phyloP scores from a whole-genome alignment of 2,888 invertebrate species.

The Aspidiotus destructor region DNA sequence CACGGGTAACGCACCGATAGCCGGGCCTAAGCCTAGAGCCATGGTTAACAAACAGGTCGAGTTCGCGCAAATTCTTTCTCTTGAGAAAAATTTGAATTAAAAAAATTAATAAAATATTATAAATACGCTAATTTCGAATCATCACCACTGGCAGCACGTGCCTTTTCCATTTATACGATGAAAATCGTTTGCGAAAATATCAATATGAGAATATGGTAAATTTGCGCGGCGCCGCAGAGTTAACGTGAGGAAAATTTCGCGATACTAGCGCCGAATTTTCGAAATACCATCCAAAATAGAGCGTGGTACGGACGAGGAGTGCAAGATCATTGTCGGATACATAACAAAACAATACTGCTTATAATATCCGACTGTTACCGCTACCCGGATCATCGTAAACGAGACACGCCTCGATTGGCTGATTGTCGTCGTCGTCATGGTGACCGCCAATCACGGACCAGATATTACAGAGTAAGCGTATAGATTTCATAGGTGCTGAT shows the following conservation, averaged over 20 bases:
- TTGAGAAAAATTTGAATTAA: not conserved
- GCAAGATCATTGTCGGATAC: slow-evolving; percentile 32
- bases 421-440: slow-evolving; percentile 42
- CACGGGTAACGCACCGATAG: slow-evolving; percentile 35
- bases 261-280: slow-evolving; percentile 28
- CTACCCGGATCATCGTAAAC: slow-evolving; percentile 36
- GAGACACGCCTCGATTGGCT: slow-evolving; percentile 38
- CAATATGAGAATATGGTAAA: too few species aligned
- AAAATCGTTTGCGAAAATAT: too few species aligned
- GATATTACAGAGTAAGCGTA: slow-evolving; percentile 34
- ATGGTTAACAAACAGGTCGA: slow-evolving; percentile 39
- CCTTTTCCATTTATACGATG: too few species aligned
- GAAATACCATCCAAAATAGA: slow-evolving; percentile 25
- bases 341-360: slow-evolving; percentile 32
- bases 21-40: slow-evolving; percentile 35
- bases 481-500: slow-evolving; percentile 36
- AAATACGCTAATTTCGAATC: slow-evolving; percentile 3
- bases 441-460: slow-evolving; percentile 41
- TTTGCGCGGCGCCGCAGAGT: slow-evolving; percentile 4
- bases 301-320: slow-evolving; percentile 34
- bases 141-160: slow-evolving; percentile 1
- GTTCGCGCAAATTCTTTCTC: slow-evolving; percentile 29
- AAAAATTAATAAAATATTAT: not conserved
- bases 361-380: slow-evolving; percentile 27
- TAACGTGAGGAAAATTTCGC: slow-evolving; percentile 14